phyloP scores from a whole-genome alignment of 2,888 invertebrate species.

The Clivina fossor region DNA sequence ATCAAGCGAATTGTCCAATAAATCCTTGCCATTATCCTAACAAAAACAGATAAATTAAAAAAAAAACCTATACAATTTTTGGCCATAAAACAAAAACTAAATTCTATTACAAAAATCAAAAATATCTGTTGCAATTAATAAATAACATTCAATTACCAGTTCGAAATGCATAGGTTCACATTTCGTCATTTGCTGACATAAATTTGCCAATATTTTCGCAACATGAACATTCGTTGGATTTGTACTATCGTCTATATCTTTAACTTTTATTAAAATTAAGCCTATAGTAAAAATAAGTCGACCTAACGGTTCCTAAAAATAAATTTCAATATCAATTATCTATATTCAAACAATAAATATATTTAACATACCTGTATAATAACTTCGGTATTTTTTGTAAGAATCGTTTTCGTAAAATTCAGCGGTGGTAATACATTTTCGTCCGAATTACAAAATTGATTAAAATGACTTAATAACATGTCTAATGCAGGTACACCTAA shows the following conservation, averaged over 20 bases:
- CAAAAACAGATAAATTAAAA: too few species aligned
- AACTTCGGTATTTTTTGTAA: slow-evolving; percentile 55
- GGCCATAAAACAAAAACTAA: too few species aligned
- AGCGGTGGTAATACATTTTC: slow-evolving; percentile 49
- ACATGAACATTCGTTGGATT: slow-evolving; percentile 47
- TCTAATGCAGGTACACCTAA: slow-evolving; percentile 67
- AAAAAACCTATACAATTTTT: too few species aligned
- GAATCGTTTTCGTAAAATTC: slow-evolving; percentile 58
- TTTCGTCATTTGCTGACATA: slow-evolving; percentile 58
- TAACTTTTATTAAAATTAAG: slow-evolving; percentile 46
- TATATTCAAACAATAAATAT: too few species aligned
- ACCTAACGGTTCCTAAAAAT: slow-evolving; percentile 61
- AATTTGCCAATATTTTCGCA: slow-evolving; percentile 52
- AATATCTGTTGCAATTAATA: too few species aligned
- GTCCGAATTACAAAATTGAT: slow-evolving; percentile 59
- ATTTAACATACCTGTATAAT: slow-evolving; percentile 48
- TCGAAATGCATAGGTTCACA: slow-evolving; percentile 59
- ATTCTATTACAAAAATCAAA: too few species aligned
- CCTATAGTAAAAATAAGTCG: slow-evolving; percentile 57
- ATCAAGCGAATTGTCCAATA: slow-evolving; percentile 62
- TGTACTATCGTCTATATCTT: slow-evolving; percentile 43
- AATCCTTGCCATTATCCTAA: slow-evolving; percentile 60
- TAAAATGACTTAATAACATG: slow-evolving; percentile 65
- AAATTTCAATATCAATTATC: too few species aligned
- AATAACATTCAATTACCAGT: slow-evolving; percentile 56